Conservation (phyloP, 1,140 invertebrate species). For the Patella vulgata region DNA sequence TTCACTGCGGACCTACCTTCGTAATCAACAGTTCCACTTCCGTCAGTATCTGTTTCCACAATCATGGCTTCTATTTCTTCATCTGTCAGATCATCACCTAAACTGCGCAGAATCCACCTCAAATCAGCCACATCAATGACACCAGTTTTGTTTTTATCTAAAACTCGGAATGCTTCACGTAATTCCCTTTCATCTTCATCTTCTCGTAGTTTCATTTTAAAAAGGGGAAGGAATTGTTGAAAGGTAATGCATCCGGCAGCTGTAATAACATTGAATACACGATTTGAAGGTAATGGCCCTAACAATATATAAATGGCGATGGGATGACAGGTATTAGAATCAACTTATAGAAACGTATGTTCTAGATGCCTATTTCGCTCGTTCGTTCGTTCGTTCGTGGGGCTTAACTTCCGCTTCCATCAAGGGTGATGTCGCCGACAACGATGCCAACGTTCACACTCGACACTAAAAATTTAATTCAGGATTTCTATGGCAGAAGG, state of each 20-base stretch:
- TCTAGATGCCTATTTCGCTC: neutral
- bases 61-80: constrained; percentile 69
- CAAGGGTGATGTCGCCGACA: no score
- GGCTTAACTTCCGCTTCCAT: no score
- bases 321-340: neutral
- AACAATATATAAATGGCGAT: neutral
- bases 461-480: no score
- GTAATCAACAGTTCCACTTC: constrained; percentile 68
- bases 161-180: constrained; percentile 66
- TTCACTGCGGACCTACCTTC: constrained; percentile 56
- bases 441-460: no score
- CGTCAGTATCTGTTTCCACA: constrained; percentile 66
- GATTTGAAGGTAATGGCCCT: neutral
- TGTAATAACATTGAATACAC: constrained; percentile 27
- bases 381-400: no score
- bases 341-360: no score
- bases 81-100: constrained; percentile 67
- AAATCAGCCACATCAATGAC: constrained; percentile 64
- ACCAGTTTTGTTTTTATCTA: constrained; percentile 66
- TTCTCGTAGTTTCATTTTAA: constrained; percentile 61
- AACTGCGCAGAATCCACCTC: constrained; percentile 63
- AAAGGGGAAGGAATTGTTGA: constrained; percentile 63
- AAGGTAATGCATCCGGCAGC: constrained; percentile 57
- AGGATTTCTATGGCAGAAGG: no score
- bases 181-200: constrained; percentile 67